These are phyloP conservation scores for Popillia japonica DNA, from an alignment of 1,140 invertebrate species.

Conservation along the genomic window DNA sequence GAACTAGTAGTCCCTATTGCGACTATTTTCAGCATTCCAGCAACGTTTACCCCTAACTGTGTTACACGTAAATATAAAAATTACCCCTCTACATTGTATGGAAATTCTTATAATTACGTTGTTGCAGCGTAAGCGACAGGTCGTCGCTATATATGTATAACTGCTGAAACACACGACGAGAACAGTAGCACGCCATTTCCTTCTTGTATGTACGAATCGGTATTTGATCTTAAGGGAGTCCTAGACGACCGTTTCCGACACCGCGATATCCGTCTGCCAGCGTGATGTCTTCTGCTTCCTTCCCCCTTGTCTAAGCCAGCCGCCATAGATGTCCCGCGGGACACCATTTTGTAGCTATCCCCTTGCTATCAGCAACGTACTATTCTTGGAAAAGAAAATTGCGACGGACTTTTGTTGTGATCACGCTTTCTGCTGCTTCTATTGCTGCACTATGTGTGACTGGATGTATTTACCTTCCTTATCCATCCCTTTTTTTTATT, in stretches of 20 bases:
- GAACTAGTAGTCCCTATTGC: too few species aligned
- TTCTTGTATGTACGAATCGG: conserved; percentile 42
- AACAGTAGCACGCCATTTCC: conserved; percentile 33
- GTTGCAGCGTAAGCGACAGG: conserved; percentile 42
- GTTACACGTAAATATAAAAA: background rate
- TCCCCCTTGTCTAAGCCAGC: conserved; percentile 40
- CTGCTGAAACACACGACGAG: background rate
- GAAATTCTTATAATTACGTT: conserved; percentile 19
- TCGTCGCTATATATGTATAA: conserved; percentile 40
- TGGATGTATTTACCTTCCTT: conserved; percentile 15
- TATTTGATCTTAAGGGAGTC: conserved; percentile 46
- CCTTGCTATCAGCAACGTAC: conserved; percentile 54
- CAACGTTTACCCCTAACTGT: too few species aligned
- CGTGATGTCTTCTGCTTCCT: conserved; percentile 50
- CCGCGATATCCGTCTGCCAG: conserved; percentile 50
- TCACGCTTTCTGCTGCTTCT: conserved; percentile 36
- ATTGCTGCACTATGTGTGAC: conserved; percentile 30
- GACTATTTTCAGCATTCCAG: too few species aligned
- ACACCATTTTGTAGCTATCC: conserved; percentile 56
- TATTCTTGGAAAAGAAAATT: conserved; percentile 51
- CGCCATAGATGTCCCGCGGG: conserved; percentile 46
- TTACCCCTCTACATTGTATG: background rate
- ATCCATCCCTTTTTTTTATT: background rate
- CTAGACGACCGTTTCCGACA: conserved; percentile 47
- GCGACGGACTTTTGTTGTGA: conserved; percentile 50